Conservation (phyloP, 1,140 invertebrate genomes). For the Palaemon carinicauda region DNA sequence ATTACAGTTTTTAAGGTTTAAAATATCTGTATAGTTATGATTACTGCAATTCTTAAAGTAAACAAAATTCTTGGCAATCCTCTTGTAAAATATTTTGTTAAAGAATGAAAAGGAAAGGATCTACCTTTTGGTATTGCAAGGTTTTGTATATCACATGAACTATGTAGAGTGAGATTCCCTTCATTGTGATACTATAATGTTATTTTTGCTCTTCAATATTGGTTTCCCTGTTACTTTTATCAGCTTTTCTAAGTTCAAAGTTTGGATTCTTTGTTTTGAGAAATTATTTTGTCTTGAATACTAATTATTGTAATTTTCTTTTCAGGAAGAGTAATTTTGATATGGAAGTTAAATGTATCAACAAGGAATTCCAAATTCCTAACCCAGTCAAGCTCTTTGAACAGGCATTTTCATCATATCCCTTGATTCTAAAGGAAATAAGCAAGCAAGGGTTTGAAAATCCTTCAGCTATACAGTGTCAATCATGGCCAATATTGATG, state of each 20-base stretch:
- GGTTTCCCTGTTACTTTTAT: too few species aligned
- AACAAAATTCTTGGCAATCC: too few species aligned
- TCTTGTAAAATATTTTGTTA: too few species aligned
- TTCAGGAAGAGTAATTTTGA: constrained; percentile 48
- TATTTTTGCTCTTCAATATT: too few species aligned
- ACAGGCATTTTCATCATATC: constrained; percentile 82
- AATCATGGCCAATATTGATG: constrained; percentile 88
- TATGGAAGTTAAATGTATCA: constrained; percentile 24
- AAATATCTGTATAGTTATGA: not conserved
- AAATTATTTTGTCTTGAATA: not conserved
- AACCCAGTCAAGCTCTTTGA: constrained; percentile 86
- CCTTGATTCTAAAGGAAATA: constrained; percentile 84
- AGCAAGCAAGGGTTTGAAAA: constrained; percentile 79
- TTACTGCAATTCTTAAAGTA: not conserved
- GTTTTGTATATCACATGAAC: too few species aligned
- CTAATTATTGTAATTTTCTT: constrained; percentile 6
- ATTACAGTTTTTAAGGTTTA: not conserved
- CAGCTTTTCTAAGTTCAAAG: too few species aligned
- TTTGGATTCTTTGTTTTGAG: not conserved
- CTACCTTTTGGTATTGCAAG: not conserved
- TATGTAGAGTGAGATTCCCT: too few species aligned
- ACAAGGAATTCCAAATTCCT: constrained; percentile 70
- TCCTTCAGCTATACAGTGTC: constrained; percentile 90
- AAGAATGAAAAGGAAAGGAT: not conserved
- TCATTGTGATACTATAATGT: too few species aligned